Percentiles rank a stretch among this genome's conserved stretches.
These are phyloP conservation scores for Clarias laeviceps DNA, from an alignment of 2,797 vertebrate genomes.

Conservation along the genomic window DNA sequence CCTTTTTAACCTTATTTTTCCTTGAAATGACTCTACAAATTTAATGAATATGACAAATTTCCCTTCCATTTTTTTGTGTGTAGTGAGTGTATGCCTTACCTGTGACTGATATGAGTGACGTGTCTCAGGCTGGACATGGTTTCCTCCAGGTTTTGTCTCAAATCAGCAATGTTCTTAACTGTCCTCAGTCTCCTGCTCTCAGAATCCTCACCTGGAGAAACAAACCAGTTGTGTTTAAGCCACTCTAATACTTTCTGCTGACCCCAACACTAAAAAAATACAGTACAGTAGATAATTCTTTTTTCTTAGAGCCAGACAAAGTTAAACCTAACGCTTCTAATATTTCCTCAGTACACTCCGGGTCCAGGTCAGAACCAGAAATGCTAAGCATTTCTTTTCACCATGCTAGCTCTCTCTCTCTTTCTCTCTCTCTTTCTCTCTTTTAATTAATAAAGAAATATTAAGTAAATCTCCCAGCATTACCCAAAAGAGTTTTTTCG, in stretches of 20 bases:
- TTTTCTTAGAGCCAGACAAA: too few species aligned
- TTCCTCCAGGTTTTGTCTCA: constrained; percentile 87
- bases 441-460: constrained; percentile 4
- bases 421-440: background rate
- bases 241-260: constrained; percentile 15
- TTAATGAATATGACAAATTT: too few species aligned
- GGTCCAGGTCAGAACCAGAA: background rate
- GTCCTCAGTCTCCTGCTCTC: constrained; percentile 81
- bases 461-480: constrained; percentile 24
- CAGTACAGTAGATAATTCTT: background rate
- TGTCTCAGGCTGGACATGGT: constrained; percentile 88
- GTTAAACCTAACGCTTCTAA: background rate
- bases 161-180: constrained; percentile 85
- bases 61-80: too few species aligned
- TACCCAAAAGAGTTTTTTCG: constrained; percentile 40
- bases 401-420: background rate
- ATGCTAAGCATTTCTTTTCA: background rate
- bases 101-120: constrained; percentile 82
- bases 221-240: background rate
- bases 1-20: too few species aligned
- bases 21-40: too few species aligned
- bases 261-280: constrained; percentile 18
- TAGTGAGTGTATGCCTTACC: constrained; percentile 63
- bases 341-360: background rate
- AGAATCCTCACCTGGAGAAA: constrained; percentile 77